A percentile compares a stretch with the other conserved stretches of the same genome.
These are phyloP conservation scores for Lepidotrigona ventralis DNA, from an alignment of 1,140 invertebrate genomes.

Conservation along the genomic window DNA sequence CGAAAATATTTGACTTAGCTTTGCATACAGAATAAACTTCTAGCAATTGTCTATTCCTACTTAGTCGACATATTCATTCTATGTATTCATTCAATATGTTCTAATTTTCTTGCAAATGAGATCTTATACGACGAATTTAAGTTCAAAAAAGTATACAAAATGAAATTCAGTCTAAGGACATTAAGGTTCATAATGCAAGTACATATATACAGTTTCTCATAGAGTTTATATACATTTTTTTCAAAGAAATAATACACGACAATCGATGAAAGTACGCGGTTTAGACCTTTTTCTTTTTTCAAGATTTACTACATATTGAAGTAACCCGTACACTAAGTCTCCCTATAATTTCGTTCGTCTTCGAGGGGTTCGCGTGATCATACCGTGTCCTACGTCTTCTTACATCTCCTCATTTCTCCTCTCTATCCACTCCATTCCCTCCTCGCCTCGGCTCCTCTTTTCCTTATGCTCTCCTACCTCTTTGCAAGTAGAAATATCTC, in stretches of 20 bases:
- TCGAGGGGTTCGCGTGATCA: neutral
- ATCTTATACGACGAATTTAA: neutral
- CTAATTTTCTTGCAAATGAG: no score
- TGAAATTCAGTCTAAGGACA: neutral
- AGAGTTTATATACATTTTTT: neutral
- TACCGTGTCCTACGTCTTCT: neutral
- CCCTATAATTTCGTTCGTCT: neutral
- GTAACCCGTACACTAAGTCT: neutral
- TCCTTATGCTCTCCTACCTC: neutral
- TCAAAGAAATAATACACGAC: neutral
- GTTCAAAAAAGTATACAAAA: neutral
- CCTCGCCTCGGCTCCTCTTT: neutral
- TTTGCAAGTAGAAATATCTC: neutral
- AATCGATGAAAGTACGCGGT: neutral
- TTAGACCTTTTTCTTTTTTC: neutral
- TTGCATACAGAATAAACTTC: no score
- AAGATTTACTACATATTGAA: neutral
- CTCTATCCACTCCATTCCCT: neutral
- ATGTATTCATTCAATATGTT: no score
- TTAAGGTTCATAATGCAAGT: neutral
- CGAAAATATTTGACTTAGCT: no score
- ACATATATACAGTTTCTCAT: neutral
- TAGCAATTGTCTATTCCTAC: no score
- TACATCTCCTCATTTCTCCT: neutral
- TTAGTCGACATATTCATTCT: no score